These are phyloP conservation scores for Psophia crepitans DNA, from an alignment of 2,113 vertebrate genomes.

Conservation along the genomic window DNA sequence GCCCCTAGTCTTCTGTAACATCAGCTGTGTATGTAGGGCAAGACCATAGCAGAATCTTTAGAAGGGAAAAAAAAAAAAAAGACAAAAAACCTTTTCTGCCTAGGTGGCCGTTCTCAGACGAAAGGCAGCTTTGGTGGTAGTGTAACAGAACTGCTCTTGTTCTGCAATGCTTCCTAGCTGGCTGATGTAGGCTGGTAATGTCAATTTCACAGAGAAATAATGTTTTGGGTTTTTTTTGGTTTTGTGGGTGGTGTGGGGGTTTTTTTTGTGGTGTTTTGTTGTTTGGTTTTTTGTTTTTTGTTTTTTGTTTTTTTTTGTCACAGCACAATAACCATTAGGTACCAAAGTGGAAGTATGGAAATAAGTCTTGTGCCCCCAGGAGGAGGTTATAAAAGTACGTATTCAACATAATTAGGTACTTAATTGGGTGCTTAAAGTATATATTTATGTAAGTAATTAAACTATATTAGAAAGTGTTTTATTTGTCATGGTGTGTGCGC, in stretches of 20 bases:
- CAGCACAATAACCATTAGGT: background rate
- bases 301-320: background rate
- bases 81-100: background rate
- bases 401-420: background rate
- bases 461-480: background rate
- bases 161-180: background rate
- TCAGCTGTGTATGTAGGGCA: background rate
- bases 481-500: background rate
- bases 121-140: background rate
- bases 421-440: background rate
- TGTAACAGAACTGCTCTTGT: background rate
- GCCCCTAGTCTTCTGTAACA: background rate
- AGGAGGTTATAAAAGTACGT: background rate
- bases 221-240: background rate
- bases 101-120: background rate
- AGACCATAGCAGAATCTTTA: background rate
- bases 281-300: no score
- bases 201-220: background rate
- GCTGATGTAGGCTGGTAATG: background rate
- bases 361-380: background rate
- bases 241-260: no score
- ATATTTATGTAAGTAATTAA: background rate
- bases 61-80: background rate
- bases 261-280: no score
- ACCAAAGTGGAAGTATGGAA: background rate